A percentile compares a stretch with the other conserved stretches of the same genome.
Evolutionary conservation across 2,113 vertebrate species (phyloP).

Genomic region (Saiga tatarica): DNA sequence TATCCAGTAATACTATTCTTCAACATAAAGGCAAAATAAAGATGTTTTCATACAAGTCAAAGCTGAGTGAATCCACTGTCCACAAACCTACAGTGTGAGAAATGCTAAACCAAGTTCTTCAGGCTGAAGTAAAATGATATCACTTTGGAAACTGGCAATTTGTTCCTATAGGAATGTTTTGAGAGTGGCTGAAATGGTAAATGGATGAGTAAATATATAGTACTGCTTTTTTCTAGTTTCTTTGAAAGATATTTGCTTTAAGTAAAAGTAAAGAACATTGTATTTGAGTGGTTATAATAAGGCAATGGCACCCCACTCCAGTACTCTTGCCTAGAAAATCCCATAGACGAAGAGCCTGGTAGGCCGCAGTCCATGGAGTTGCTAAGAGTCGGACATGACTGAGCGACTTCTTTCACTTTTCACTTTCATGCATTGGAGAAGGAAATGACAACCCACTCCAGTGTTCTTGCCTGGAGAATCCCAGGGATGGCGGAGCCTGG

Average conservation of each 20-base stretch:
- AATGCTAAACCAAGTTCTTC: background rate
- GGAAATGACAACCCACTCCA: too few relatives aligned
- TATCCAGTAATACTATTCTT: background rate
- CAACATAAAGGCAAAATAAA: background rate
- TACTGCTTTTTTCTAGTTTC: background rate
- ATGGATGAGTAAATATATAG: background rate
- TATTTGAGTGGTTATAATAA: background rate
- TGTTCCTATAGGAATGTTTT: background rate
- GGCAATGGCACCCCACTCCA: too few relatives aligned
- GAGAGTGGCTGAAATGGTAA: background rate
- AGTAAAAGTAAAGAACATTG: background rate
- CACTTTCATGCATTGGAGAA: too few relatives aligned
- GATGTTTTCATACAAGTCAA: background rate
- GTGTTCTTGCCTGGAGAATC: too few relatives aligned
- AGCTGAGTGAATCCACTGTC: background rate
- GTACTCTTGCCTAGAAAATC: too few relatives aligned
- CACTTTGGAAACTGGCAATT: background rate
- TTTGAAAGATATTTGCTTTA: background rate
- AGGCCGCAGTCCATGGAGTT: too few relatives aligned
- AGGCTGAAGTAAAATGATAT: background rate
- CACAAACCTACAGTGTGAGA: background rate
- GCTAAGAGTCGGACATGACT: too few relatives aligned
- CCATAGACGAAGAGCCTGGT: too few relatives aligned
- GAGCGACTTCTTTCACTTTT: too few relatives aligned
- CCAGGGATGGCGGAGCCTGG: too few relatives aligned